These are phyloP conservation scores for Drosophila basisetae DNA, from an alignment of 2,888 invertebrate genomes.

Conservation along the genomic window DNA sequence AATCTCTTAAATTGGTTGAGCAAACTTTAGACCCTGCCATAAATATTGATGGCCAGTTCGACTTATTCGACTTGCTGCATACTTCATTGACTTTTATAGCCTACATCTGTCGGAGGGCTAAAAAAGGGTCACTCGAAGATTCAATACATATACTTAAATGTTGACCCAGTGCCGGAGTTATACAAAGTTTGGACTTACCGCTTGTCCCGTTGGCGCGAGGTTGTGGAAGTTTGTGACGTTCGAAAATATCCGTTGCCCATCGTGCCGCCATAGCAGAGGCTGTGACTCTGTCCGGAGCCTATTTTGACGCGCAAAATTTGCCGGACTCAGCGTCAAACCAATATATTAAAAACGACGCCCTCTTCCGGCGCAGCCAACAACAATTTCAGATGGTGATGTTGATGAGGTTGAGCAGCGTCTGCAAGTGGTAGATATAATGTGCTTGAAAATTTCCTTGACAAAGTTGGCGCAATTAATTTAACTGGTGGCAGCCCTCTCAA, in stretches of 20 bases:
- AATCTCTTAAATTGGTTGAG: constrained; percentile 49
- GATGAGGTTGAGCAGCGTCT: constrained; percentile 36
- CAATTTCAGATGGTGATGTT: constrained; percentile 8
- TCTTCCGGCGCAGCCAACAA: constrained; percentile 6
- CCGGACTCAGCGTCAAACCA: constrained; percentile 56
- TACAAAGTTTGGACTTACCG: constrained; percentile 84
- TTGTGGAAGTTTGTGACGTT: constrained; percentile 85
- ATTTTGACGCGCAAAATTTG: constrained; percentile 85
- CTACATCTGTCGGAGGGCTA: constrained; percentile 30
- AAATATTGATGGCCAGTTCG: constrained; percentile 68
- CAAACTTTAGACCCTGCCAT: constrained; percentile 54
- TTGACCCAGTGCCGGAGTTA: constrained; percentile 4
- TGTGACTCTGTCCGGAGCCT: constrained; percentile 87
- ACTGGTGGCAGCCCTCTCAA: constrained; percentile 11
- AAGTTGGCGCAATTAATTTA: constrained; percentile 43
- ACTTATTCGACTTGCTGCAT: constrained; percentile 38
- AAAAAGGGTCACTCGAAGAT: constrained; percentile 31
- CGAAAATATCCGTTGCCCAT: constrained; percentile 86
- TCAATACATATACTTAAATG: constrained; percentile 16
- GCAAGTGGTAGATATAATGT: constrained; percentile 62
- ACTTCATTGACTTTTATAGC: constrained; percentile 64
- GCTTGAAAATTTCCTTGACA: constrained; percentile 44
- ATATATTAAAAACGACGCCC: constrained; percentile 9
- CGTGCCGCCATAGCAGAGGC: constrained; percentile 86
- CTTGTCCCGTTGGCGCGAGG: constrained; percentile 86